Conservation (phyloP, 2,797 vertebrate genomes). For the Margarornis squamiger region DNA sequence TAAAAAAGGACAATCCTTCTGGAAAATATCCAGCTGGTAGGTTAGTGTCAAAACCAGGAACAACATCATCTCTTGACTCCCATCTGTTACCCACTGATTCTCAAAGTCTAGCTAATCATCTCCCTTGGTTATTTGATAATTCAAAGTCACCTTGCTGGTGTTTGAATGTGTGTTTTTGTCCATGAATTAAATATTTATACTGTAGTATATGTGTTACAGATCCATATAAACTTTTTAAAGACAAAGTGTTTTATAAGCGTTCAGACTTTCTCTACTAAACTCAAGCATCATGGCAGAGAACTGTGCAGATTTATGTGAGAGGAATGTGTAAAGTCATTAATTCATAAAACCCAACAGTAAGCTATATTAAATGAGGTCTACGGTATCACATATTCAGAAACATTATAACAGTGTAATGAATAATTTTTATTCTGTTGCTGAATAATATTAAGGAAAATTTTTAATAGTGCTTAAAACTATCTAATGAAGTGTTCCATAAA, state of each 20-base stretch:
- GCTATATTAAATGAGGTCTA: neutral
- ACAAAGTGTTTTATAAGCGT: neutral
- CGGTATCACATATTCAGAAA: neutral
- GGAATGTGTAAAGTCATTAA: neutral
- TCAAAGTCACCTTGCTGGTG: neutral
- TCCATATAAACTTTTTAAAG: neutral
- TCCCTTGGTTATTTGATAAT: neutral
- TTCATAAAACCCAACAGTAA: neutral
- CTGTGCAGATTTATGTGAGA: neutral
- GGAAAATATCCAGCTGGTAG: neutral
- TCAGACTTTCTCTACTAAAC: neutral
- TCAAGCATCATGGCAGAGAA: neutral
- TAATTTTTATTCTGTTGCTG: neutral
- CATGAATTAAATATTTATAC: neutral
- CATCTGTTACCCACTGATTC: neutral
- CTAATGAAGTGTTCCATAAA: neutral
- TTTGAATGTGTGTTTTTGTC: neutral
- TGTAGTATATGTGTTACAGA: neutral
- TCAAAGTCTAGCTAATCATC: neutral
- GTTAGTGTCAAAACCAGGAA: neutral
- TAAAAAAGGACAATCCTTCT: neutral
- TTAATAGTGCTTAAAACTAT: neutral
- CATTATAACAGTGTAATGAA: neutral
- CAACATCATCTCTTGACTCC: neutral
- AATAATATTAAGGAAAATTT: neutral